Conservation (phyloP, 2,797 vertebrate species). For the Salmo trutta region DNA sequence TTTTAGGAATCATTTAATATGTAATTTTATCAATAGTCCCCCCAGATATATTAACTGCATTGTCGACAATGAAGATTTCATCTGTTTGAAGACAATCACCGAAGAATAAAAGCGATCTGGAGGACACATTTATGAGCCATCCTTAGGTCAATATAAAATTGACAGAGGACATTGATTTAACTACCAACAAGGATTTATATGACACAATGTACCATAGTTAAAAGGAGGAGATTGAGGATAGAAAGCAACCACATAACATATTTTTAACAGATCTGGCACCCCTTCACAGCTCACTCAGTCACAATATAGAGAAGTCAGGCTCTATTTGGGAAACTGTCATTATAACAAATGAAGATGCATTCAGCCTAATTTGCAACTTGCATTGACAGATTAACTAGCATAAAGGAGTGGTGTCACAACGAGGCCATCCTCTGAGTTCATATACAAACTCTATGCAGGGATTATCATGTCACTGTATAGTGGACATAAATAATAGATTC, state of each 20-base stretch:
- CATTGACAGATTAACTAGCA: neutral
- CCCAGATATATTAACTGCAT: slow-evolving; percentile 32
- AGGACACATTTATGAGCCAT: slow-evolving; percentile 28
- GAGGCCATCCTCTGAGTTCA: neutral
- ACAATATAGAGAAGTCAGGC: slow-evolving; percentile 3
- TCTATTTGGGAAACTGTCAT: slow-evolving; percentile 3
- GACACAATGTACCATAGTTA: neutral
- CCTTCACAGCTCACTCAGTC: slow-evolving; percentile 9
- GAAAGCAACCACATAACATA: slow-evolving; percentile 1
- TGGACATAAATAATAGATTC: neutral
- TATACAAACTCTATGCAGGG: neutral
- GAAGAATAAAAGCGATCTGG: slow-evolving; percentile 14
- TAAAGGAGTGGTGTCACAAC: neutral
- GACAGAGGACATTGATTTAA: slow-evolving; percentile 27
- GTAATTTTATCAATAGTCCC: slow-evolving; percentile 15
- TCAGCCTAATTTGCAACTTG: neutral
- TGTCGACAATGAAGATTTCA: slow-evolving; percentile 39
- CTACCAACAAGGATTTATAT: slow-evolving; percentile 27
- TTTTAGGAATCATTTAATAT: slow-evolving; percentile 23
- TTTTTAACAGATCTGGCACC: neutral
- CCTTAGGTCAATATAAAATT: slow-evolving; percentile 33
- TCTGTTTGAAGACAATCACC: slow-evolving; percentile 18
- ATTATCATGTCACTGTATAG: neutral
- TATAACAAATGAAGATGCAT: neutral
- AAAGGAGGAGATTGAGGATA: neutral